Base-by-base conservation (phyloP, 2,113 vertebrate species). In the Syrrhaptes paradoxus region DNA sequence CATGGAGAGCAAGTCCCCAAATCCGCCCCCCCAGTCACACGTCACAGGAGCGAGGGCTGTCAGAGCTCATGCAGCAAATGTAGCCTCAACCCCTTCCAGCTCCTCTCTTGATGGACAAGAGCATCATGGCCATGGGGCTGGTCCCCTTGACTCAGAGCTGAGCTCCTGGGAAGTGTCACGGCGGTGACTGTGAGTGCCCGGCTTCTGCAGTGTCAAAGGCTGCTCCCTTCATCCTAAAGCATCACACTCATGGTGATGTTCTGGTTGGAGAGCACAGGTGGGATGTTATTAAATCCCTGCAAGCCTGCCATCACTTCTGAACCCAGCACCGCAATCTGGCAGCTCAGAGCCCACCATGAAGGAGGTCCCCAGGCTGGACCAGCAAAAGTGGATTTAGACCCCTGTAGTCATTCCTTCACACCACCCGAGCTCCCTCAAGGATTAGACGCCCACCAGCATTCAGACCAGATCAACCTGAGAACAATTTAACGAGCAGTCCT, bases 251-350 rank as follows among this genome's bases (percentile, higher is more conserved):
- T 0, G 6, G 18, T 13, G 10, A 5, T 7, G 32, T 17, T 28
- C 71, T 49, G 43, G 13, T 5, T 63, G 80, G 52, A 86, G 49
- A 61, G 19, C 52, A 70, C 49, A 13, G n/a, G n/a, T 3, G 20
- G 48, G 38, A 45, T 5, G 22, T 2, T 5, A 0, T 45, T 26
- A 13, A 31, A 67, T 9, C 3, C 28, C 41, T 5, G 1, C 7
- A 17, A 2, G 48, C 49, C 52, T 48, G 46, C 19, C 46, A 41
- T 45, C 65, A 8, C 20, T 46, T 86, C 76, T 29, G 68, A 90
- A 59, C 10, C 26, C 43, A 66, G 13, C 2, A 0, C 20, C 1
- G 0, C 8, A 7, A 20, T 10, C 38, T 8, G 4, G 13, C 70
- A 55, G 70, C 62, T 67, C 36, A 58, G 38, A 22, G 4, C 20